These are phyloP conservation scores for Panulirus ornatus DNA, from an alignment of 1,140 invertebrate genomes.

Conservation along the genomic window DNA sequence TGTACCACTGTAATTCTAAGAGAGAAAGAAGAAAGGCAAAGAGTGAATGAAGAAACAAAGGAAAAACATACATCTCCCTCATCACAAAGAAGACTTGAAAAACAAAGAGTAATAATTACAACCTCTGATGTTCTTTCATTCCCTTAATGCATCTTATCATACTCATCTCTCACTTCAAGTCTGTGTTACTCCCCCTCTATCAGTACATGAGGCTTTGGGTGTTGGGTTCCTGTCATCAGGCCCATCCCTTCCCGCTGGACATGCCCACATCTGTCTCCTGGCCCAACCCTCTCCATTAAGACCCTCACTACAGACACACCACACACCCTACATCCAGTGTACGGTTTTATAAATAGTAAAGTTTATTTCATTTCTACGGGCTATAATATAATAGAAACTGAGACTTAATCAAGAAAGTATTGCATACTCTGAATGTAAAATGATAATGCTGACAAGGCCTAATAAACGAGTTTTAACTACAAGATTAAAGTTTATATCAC, in stretches of 20 bases:
- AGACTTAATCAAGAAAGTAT: background rate
- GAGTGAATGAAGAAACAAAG: background rate
- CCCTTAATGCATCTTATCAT: conserved; percentile 36
- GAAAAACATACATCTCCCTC: background rate
- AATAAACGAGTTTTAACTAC: too few relatives aligned
- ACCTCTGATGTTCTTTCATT: background rate
- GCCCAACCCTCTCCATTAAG: conserved; percentile 48
- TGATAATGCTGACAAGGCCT: too few relatives aligned
- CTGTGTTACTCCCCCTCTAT: background rate
- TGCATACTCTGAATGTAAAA: too few relatives aligned
- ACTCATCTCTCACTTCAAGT: background rate
- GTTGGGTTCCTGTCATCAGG: background rate
- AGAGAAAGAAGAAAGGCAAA: background rate
- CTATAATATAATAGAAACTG: background rate
- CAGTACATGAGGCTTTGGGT: conserved; percentile 9
- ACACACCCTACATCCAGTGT: background rate
- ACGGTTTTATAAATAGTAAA: too few relatives aligned
- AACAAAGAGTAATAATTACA: too few relatives aligned
- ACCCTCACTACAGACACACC: background rate
- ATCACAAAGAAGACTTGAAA: too few relatives aligned
- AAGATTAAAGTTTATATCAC: too few relatives aligned
- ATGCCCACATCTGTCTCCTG: conserved; percentile 16
- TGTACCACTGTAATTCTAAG: too few relatives aligned
- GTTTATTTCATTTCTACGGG: background rate
- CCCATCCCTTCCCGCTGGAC: conserved; percentile 4